These are phyloP conservation scores for Cynaeus angustus DNA, from an alignment of 2,888 invertebrate genomes.

Conservation along the genomic window DNA sequence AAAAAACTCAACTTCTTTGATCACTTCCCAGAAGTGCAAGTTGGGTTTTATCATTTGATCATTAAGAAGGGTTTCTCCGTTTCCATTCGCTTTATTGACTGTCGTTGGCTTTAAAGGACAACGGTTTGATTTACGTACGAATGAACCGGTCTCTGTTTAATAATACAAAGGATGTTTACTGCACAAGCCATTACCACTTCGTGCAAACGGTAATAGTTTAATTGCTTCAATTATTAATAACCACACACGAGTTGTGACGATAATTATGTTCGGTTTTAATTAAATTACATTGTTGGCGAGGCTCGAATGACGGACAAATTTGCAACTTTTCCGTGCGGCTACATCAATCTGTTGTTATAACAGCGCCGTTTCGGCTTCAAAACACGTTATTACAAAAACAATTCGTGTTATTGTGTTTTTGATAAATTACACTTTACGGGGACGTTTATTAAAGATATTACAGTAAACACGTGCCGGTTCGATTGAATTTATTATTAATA, in stretches of 20 bases:
- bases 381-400: conserved; percentile 37
- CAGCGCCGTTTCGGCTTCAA: conserved; percentile 24
- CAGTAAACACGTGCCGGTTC: conserved; percentile 15
- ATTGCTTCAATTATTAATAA: conserved; percentile 52
- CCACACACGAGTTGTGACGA: conserved; percentile 44
- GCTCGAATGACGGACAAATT: conserved; percentile 28
- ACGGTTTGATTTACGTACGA: conserved; percentile 19
- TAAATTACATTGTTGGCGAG: conserved; percentile 42
- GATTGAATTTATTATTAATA: conserved; percentile 32
- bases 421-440: conserved; percentile 30
- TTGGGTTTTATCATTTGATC: conserved; percentile 41
- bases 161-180: conserved; percentile 45
- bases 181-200: conserved; percentile 43
- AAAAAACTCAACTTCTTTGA: conserved; percentile 24
- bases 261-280: conserved; percentile 47
- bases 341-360: conserved; percentile 44
- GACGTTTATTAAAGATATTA: conserved; percentile 33
- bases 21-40: conserved; percentile 20
- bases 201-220: conserved; percentile 51
- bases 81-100: conserved; percentile 39
- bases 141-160: conserved; percentile 19
- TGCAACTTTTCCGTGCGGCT: conserved; percentile 31
- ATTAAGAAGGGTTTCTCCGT: conserved; percentile 25
- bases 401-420: conserved; percentile 37
- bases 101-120: conserved; percentile 18